Base-by-base conservation (phyloP, 2,113 vertebrate genomes). In the Nipponia nippon region DNA sequence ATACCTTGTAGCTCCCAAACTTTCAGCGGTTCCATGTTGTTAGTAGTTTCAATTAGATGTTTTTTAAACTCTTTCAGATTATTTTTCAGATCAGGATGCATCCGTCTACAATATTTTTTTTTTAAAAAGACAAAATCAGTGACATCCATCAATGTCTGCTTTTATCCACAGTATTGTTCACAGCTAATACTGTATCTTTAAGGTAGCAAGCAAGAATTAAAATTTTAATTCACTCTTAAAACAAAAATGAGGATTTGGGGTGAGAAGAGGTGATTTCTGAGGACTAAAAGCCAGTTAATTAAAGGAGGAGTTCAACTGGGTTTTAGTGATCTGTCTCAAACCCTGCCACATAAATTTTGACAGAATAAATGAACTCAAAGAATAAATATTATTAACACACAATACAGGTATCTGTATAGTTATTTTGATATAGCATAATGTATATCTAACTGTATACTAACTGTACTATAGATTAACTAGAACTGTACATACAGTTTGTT, bases 1-100 rank as follows among this genome's bases (percentile, higher is more conserved):
- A 38, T 98, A 99, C 99, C 99, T 98, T 99, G 99, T 75, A 99
- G 97, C 88, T 99, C 99, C 99, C 99, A 99, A 90, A 99, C 99
- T 98, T 99, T 99, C 85, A 99, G 97, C 26, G 99, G 99, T 12
- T 98, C 97, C 99, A 99, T 98, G 95, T 98, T 98, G 95, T 99
- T 98, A 36, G 94, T 98, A 80, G 99, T 99, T 91, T 99, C 99
- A 94, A 99, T 96, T 20, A 99, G 98, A 97, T 99, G 99, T 91
- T 98, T 99, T 86, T 97, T 99, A 89, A 99, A 98, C 56, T 99
- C 98, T 30, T 77, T 96, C 47, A 99, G 98, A 93, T 99, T 98
- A 52, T 98, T 98, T 95, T 97, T 98, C 83, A 99, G 97, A 81
- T 99, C 98, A 80, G 99, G 98, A 93, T 99, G 98, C 95, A 98